Percentiles rank a stretch among this genome's conserved stretches.
These are phyloP conservation scores for Petrocephalus zakoni DNA, from an alignment of 2,113 vertebrate genomes.

Conservation along the genomic window DNA sequence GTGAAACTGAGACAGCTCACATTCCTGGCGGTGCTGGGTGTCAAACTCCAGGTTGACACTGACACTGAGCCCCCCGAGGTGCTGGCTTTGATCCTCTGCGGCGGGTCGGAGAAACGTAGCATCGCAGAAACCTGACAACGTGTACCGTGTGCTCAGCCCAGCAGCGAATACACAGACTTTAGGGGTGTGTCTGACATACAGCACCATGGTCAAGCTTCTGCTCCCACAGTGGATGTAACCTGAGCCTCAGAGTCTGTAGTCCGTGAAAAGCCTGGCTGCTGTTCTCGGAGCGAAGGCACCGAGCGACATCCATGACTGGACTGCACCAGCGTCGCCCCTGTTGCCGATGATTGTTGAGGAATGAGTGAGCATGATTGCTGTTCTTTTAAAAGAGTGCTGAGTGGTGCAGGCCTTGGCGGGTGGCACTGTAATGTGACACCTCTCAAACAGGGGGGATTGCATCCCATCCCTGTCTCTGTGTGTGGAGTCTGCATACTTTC, in stretches of 20 bases:
- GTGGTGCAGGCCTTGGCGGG: neutral
- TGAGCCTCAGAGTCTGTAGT: neutral
- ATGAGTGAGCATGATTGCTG: neutral
- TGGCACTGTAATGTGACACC: neutral
- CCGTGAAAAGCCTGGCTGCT: neutral
- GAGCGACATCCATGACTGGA: neutral
- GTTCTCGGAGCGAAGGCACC: neutral
- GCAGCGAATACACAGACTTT: neutral
- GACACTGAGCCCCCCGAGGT: neutral
- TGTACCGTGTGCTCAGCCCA: neutral
- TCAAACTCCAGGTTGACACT: neutral
- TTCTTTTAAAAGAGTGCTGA: neutral
- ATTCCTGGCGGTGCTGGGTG: neutral
- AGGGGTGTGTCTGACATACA: neutral
- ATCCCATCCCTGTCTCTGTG: neutral
- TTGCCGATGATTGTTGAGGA: neutral
- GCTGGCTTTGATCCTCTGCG: neutral
- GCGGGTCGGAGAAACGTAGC: neutral
- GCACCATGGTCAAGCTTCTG: neutral
- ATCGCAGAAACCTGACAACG: neutral
- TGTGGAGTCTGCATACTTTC: neutral
- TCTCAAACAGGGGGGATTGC: neutral
- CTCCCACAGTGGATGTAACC: neutral
- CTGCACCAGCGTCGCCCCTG: neutral
- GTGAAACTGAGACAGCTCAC: neutral